Evolutionary conservation across 2,888 invertebrate species (phyloP).

Genomic region (Cerceris ruficornis): DNA sequence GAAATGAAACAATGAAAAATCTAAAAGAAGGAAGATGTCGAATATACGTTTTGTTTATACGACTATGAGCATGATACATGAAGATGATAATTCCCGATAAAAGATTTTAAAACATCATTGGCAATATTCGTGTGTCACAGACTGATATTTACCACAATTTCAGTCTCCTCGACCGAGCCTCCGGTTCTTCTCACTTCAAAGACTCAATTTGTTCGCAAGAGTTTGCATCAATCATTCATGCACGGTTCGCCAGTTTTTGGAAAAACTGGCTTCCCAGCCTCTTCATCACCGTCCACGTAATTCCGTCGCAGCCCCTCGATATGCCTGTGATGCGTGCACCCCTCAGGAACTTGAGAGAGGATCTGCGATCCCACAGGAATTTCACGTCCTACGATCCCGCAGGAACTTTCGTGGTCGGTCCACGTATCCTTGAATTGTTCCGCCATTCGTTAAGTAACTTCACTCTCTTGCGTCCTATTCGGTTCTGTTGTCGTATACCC

Average conservation of each 20-base stretch:
- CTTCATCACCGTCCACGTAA: conserved; percentile 28
- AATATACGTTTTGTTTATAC: too few relatives aligned
- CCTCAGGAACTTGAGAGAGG: conserved; percentile 31
- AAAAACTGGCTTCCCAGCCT: neutral
- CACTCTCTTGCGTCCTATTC: conserved; percentile 31
- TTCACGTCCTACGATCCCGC: conserved; percentile 41
- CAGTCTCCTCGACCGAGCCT: too few relatives aligned
- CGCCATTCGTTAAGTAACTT: conserved; percentile 58
- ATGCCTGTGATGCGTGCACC: conserved; percentile 41
- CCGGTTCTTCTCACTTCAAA: too few relatives aligned
- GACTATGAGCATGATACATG: too few relatives aligned
- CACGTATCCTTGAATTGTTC: conserved; percentile 54
- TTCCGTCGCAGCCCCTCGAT: conserved; percentile 24
- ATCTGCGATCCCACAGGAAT: conserved; percentile 44
- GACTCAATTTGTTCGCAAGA: neutral
- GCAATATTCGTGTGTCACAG: too few relatives aligned
- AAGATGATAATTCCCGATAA: too few relatives aligned
- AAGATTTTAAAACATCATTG: too few relatives aligned
- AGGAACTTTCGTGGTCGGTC: conserved; percentile 56
- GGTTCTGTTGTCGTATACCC: neutral
- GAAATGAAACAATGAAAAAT: too few relatives aligned
- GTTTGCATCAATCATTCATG: neutral
- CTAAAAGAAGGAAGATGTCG: too few relatives aligned
- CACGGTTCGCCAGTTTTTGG: neutral
- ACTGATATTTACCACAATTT: too few relatives aligned